phyloP scores from a whole-genome alignment of 2,113 vertebrate species.

The Neomonachus schauinslandi region DNA sequence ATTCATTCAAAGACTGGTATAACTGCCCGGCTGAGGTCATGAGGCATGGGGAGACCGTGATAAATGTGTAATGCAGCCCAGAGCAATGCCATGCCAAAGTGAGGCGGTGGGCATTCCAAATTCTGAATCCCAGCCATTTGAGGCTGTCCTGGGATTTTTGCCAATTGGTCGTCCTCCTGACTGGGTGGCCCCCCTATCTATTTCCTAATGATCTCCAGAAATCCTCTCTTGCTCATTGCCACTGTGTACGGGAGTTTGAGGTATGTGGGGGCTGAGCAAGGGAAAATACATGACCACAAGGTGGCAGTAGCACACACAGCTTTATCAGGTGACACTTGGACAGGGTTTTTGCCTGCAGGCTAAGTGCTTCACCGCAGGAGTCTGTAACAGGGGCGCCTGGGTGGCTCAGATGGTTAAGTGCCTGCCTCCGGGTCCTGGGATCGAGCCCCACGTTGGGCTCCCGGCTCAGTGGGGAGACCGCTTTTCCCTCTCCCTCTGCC shows the following conservation, averaged over 20 bases:
- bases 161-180: not conserved
- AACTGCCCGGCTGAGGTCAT: not conserved
- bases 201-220: conserved; percentile 1
- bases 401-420: not conserved
- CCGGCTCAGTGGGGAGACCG: too few species aligned
- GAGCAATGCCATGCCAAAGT: not conserved
- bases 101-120: not conserved
- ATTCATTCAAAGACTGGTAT: not conserved
- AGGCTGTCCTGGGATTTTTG: not conserved
- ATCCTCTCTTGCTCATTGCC: not conserved
- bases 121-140: not conserved
- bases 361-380: not conserved
- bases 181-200: not conserved
- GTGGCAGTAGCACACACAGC: not conserved
- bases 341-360: not conserved
- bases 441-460: too few species aligned
- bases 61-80: not conserved
- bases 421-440: not conserved
- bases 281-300: not conserved
- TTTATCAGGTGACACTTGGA: not conserved
- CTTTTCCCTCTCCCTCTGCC: too few species aligned
- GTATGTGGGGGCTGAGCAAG: not conserved
- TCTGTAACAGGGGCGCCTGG: too few species aligned
- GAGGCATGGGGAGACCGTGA: not conserved
- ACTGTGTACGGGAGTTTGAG: not conserved